Base-by-base conservation (phyloP, 2,797 vertebrate species). In the Geotrypetes seraphini region DNA sequence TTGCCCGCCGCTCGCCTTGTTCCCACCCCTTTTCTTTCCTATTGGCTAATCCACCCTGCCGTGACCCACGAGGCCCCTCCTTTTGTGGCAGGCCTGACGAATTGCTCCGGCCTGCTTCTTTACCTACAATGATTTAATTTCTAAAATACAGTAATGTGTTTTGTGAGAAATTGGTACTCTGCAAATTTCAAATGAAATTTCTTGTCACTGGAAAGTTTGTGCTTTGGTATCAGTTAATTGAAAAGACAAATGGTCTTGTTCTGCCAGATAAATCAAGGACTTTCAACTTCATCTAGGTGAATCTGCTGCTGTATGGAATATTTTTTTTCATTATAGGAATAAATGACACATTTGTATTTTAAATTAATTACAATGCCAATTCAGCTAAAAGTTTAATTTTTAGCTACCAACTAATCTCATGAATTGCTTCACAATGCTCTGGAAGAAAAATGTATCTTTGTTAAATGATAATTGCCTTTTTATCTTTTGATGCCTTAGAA, bases 401-500 rank as follows among this genome's bases (percentile, higher is more conserved):
- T 22, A 45, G 36, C 2, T 16, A n/a, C 7, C 11, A 28, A 30
- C 15, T 9, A 26, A 19, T 25, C 13, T 21, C 23, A 22, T 13
- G 27, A 15, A 29, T 33, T 31, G 30, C 28, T 58, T 19, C 36
- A 31, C 2, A 20, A 16, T 10, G 32, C 43, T 15, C 39, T 29
- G 43, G 47, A n/a, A 31, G 50, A 33, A 59, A 54, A 38, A 62
- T 58, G 47, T 47, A 39, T 69, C 70, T 70, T 64, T 2, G 1
- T 69, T 69, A 71, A 50, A 54, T n/a, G 48, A 55, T 70, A 72
- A 73, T 57, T 64, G 54, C 43, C 33, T 54, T 49, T 70, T 59
- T 57, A 52, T 48, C 57, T 69, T 45, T 52, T 53, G 62, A 53
- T 58, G 67, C 47, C 32, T 71, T 53, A 59, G 57, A 66, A 77